Evolutionary conservation across 2,113 vertebrate genomes (phyloP), one percentile per base, ranked within the genome.

Genomic region (Oxygymnocypris stewartii): DNA sequence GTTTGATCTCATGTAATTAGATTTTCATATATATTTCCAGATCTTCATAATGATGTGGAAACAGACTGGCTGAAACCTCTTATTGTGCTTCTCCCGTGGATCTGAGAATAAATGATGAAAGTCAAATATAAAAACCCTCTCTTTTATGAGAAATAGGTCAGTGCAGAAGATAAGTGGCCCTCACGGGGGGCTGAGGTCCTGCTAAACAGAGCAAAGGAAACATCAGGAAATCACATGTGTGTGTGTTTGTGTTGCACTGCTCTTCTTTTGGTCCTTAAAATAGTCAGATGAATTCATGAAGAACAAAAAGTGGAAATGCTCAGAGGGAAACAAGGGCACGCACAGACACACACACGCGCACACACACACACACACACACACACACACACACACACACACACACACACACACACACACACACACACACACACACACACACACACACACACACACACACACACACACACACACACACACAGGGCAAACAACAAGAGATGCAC

Each of bases 1-100:
- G 61, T 74, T 85, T 44, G 49, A 82, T 87, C 79, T 85, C 40
- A 69, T 84, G 88, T 73, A 82, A 79, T 54, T 82, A 77, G 77
- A 18, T 79, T 93, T 42, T 57, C 84, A 77, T 57, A 42, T 40
- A 37, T 28, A 61, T 75, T 63, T 57, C 35, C 74, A 44, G 35
- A 16, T 76, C 74, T 28, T 59, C 40, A n/a, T 61, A 59, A 76
- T 28, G 28, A 37, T 37, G 44, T 16, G 8, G 16, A 57, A 20
- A 54, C 6, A 23, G 16, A 79, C 28, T 4, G 20, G 23, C 20
- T 14, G 23, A 61, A 25, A n/a, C 25, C 23, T 80, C 14, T 1
- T 5, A 42, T 28, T 49, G 13, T 49, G 44, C n/a, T 76, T 49
- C 74, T 28, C 5, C 13, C 16, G 44, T 49, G 74, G 10, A 75